Evolutionary conservation across 1,140 invertebrate species (phyloP).

Genomic region (Acyrthosiphon pisum): DNA sequence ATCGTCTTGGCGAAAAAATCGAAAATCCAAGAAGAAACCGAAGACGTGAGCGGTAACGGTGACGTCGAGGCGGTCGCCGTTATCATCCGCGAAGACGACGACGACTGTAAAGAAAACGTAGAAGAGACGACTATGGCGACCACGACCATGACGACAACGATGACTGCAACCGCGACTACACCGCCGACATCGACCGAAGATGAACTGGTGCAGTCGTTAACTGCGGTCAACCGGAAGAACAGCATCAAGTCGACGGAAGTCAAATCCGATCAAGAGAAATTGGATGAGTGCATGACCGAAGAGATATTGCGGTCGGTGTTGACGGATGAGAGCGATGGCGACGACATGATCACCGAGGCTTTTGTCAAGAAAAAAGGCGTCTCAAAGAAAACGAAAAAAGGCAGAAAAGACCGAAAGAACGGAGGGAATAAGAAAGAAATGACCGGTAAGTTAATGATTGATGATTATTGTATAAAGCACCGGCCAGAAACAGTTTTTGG

Average conservation of each 20-base stretch:
- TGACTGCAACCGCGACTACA: conserved; percentile 59
- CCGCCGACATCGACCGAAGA: not conserved
- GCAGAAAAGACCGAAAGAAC: conserved; percentile 43
- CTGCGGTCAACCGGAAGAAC: conserved; percentile 3
- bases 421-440: conserved; percentile 55
- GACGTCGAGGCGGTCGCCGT: not conserved
- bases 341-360: conserved; percentile 56
- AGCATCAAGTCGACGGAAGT: not conserved
- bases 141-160: not conserved
- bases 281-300: conserved; percentile 28
- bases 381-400: conserved; percentile 30
- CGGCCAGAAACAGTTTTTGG: not conserved
- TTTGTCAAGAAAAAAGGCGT: conserved; percentile 56
- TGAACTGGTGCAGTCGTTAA: not conserved
- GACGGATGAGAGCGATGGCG: conserved; percentile 35
- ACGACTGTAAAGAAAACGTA: conserved; percentile 63
- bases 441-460: conserved; percentile 28
- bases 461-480: not conserved
- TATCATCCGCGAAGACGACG: conserved; percentile 57
- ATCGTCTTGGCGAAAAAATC: conserved; percentile 46
- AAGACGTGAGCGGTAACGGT: not conserved
- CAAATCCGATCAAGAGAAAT: conserved; percentile 29
- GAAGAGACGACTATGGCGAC: conserved; percentile 59
- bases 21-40: conserved; percentile 11
- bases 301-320: conserved; percentile 36